Evolutionary conservation across 2,797 vertebrate species (phyloP), one percentile per base, ranked within the genome.

Genomic region (Hydrocynus forskahlii): DNA sequence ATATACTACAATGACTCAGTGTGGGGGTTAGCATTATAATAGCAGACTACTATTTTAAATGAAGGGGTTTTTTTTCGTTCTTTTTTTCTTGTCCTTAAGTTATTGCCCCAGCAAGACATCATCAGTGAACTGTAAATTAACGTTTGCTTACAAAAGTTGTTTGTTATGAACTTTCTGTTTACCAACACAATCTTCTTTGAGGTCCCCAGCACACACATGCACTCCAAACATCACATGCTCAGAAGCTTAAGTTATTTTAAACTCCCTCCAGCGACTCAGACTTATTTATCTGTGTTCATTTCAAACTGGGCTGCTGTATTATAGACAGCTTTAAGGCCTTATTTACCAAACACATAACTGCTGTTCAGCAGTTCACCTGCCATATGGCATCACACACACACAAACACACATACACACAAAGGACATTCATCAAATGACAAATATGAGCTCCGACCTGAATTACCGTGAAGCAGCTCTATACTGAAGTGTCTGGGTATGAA

Each of bases 271-370:
- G 72, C 19, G 14, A 2, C 72, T 2, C 12, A 21, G 10, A 54
- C 54, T 71, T 29, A 16, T 16, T 35, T 17, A n/a, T 73, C 19
- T 38, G 52, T 73, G 52, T 73, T 73, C 50, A 38, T 71, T 71
- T 71, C 50, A 16, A 29, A 35, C 45, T 7, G 43, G 7, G 25
- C 69, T 35, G 29, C 14, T 71, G 29, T 19, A 40, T 16, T 66
- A 66, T 40, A 66, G 63, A 17, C 50, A 54, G 25, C 50, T 23
- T 74, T 43, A 74, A 60, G 43, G 52, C 72, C n/a, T 21, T 59
- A 43, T 59, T 74, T 74, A 43, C 55, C n/a, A 60, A 60, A 74
- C 55, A 21, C 35, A 52, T 40, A 21, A 73, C 35, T 38, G 71
- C 71, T 59, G 9, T 73, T 38, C 54, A n/a, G n/a, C n/a, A n/a